Base-by-base conservation (phyloP, 92 coral and sea anemone genomes). In the Epizoanthus stellaris region DNA sequence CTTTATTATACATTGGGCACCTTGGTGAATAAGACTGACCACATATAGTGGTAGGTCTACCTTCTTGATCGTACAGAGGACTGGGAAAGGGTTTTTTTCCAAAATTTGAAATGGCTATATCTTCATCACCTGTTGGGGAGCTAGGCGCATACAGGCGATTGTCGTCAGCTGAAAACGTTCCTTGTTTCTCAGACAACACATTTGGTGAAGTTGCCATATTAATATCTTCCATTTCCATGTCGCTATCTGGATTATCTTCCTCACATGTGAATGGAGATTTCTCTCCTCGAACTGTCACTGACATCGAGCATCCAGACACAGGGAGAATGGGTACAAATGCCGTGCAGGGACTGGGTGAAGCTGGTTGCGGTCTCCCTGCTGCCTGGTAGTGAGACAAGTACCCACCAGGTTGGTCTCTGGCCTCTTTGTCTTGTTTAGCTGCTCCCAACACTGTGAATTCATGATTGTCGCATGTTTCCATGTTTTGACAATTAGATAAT, bases 81-180 rank as follows among this genome's bases (percentile, higher is more conserved):
- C 12, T 72, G 5, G 58, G 58, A 49, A 72, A 40, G 16, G 36
- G 36, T 9, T 3, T 19, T 25, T 21, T 19, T 13, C 30, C 25
- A 3, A n/a, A 1, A 45, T 34, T 42, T 23, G 47, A 20, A 16
- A 10, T 16, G 12, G 16, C 30, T 2, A 66, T 25, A 5, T 72
- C 76, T 16, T 39, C 3, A 17, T 79, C 72, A 63, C 59, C 12
- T 20, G 72, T 79, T 43, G 83, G 83, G 30, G 59, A 79, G 45
- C 72, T 79, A 11, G 83, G 72, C 11, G 72, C 63, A 20, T 63
- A 79, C 6, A 60, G 83, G 19, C 72, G 67, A 30, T 62, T 3
- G 20, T 57, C 56, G 39, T 58, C 17, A 52, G 10, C n/a, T 15
- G 39, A 4, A 16, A 30, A 9, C 1, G 13, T 16, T 21, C 38